Percentiles rank a stretch among this genome's conserved stretches.
Evolutionary conservation across 2,797 vertebrate species (phyloP).

Genomic region (Crocidura indochinensis): DNA sequence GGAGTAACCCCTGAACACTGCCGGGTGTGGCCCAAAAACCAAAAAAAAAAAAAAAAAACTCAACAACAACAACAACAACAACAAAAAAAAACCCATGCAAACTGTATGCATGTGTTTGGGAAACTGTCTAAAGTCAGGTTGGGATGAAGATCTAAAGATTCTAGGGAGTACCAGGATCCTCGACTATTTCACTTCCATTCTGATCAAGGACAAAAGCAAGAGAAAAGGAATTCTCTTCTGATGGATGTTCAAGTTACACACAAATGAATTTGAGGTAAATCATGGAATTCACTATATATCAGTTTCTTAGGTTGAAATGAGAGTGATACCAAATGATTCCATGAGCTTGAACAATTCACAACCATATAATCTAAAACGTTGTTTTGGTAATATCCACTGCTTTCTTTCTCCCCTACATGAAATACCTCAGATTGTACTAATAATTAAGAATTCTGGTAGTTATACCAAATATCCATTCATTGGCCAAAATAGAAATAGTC

Average conservation of each 20-base stretch:
- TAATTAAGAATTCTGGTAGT: not conserved
- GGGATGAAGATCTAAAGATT: not conserved
- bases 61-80: too few relatives aligned
- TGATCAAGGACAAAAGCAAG: not conserved
- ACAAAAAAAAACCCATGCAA: too few relatives aligned
- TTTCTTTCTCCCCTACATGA: not conserved
- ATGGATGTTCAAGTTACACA: not conserved
- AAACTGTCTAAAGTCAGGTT: not conserved
- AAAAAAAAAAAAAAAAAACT: too few relatives aligned
- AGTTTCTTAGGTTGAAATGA: not conserved
- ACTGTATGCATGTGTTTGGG: rapidly evolving
- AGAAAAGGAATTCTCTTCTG: not conserved
- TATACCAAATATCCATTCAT: not conserved
- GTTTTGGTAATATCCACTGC: not conserved
- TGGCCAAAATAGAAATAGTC: not conserved
- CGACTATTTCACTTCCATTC: not conserved
- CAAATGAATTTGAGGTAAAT: not conserved
- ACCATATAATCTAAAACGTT: not conserved
- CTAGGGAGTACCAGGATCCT: not conserved
- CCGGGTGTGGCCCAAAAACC: too few relatives aligned
- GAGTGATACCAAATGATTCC: not conserved
- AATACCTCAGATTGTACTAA: not conserved
- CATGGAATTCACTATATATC: rapidly evolving
- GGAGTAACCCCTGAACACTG: too few relatives aligned
- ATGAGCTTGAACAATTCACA: not conserved